These are phyloP conservation scores for Neotragus pygmaeus DNA, from an alignment of 2,113 vertebrate species.

Conservation along the genomic window DNA sequence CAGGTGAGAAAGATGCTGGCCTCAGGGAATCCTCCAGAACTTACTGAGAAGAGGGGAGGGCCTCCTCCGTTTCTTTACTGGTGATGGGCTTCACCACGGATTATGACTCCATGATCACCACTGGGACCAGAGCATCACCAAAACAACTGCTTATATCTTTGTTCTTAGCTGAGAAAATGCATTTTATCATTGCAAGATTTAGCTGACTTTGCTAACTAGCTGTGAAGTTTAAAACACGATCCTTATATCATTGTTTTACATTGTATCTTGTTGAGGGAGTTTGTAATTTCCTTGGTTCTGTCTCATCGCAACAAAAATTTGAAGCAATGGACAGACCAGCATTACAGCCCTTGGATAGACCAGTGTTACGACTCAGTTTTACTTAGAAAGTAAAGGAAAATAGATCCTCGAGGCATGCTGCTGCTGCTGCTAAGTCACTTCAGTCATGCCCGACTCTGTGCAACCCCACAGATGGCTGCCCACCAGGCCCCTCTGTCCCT, in stretches of 20 bases:
- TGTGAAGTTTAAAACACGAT: neutral
- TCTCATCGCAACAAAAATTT: neutral
- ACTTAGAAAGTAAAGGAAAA: neutral
- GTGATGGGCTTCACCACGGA: neutral
- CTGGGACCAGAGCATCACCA: neutral
- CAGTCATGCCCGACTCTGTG: neutral
- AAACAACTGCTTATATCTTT: neutral
- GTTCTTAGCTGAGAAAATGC: neutral
- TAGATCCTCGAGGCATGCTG: neutral
- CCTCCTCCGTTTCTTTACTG: no score
- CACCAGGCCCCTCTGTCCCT: neutral
- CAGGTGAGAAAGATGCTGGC: neutral
- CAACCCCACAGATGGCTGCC: neutral
- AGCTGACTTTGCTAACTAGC: neutral
- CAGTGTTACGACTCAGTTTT: neutral
- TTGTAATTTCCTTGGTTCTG: neutral
- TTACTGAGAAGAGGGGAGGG: neutral
- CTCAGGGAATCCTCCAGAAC: accelerated
- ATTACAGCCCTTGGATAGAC: neutral
- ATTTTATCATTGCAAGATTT: neutral
- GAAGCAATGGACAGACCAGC: neutral
- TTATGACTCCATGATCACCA: neutral
- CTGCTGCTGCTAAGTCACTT: neutral
- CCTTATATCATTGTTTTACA: neutral
- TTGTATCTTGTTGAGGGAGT: neutral